Base-by-base conservation (phyloP, 2,113 vertebrate genomes). In the Jacana jacana region DNA sequence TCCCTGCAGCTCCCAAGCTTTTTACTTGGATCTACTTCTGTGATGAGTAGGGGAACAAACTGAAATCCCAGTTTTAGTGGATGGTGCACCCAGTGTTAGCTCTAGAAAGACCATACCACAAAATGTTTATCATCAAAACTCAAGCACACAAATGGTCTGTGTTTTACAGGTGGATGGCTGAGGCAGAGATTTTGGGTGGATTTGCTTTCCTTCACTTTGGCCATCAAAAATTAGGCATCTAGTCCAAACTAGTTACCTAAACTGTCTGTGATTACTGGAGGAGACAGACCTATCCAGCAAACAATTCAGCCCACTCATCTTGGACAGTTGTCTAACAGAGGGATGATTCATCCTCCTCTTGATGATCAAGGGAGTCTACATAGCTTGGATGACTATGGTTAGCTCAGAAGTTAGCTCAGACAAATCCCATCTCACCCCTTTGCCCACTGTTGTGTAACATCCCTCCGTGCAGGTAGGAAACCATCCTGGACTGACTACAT, bases 271-370 rank as follows among this genome's bases (percentile, higher is more conserved):
- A 84, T 81, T 75, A 83, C 70, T 24, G 35, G 33, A 83, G 68
- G 58, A 88, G 71, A 60, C 61, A 93, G 88, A 89, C 54, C 25
- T 1, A 93, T 28, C 40, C 72, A 91, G 69, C 46, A 23, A 63
- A 64, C n/a, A 63, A 57, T 40, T 18, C 63, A 94, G 72, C 87
- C 94, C 92, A 51, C 80, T 90, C 69, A 4, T 73, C 84, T 79
- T 40, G 86, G 91, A 17, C 19, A 39, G 52, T 35, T 49, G 22
- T 82, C 61, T 52, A 18, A 52, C 31, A 70, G 86, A 54, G 61
- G 70, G 57, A 30, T 90, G 88, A 66, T 81, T 92, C 72, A 83
- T 17, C 68, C 16, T 55, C 30, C 24, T 1, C 2, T 27, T 48
- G 76, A 30, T 77, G 19, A 33, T 25, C 87, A 44, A 57, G 95